A percentile compares a stretch with the other conserved stretches of the same genome.
phyloP scores from a whole-genome alignment of 2,113 vertebrate species.

The Macrotus californicus region DNA sequence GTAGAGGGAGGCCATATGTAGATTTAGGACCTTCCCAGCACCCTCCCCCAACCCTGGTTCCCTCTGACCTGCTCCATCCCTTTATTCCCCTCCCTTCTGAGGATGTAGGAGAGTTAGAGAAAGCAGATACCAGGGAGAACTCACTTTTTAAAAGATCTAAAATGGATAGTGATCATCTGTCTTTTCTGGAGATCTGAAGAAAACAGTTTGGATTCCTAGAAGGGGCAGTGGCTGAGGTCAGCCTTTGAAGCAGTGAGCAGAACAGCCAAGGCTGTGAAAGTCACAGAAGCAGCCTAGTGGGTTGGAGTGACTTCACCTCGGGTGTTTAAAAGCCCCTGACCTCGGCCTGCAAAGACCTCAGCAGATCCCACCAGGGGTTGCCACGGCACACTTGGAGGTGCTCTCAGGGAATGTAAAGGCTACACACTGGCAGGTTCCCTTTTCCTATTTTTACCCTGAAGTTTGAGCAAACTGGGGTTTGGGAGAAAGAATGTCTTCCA shows the following conservation, averaged over 20 bases:
- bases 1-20: no score
- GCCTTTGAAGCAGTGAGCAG: background rate
- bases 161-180: background rate
- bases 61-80: background rate
- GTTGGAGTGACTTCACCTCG: background rate
- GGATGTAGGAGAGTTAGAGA: background rate
- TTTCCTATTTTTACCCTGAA: constrained; percentile 24
- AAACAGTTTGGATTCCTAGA: background rate
- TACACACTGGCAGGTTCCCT: background rate
- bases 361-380: background rate
- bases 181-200: background rate
- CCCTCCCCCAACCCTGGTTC: rapidly evolving
- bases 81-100: background rate
- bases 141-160: background rate
- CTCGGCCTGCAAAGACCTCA: background rate
- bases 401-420: constrained; percentile 20
- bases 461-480: background rate
- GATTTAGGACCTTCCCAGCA: background rate
- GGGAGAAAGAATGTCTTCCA: background rate
- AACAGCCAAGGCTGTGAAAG: background rate
- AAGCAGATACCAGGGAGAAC: background rate
- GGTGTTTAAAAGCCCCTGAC: background rate
- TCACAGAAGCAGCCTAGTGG: background rate
- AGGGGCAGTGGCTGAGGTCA: background rate
- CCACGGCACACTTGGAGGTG: background rate